Evolutionary conservation across 2,113 vertebrate species (phyloP).

Genomic region (Aleadryas rufinucha): DNA sequence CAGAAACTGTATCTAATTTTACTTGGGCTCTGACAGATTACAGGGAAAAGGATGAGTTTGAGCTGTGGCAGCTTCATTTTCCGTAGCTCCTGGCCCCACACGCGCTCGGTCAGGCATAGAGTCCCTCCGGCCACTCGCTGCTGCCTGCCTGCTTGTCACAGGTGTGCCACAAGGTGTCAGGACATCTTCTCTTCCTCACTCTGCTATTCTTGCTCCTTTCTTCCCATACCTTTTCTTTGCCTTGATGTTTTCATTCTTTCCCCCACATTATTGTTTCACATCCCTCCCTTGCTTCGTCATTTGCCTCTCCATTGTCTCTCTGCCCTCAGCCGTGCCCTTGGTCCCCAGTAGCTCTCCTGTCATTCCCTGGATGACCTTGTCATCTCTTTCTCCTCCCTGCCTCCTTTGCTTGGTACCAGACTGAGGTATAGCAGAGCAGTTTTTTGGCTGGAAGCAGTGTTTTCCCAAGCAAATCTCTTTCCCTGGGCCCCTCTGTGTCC

Average conservation of each 20-base stretch:
- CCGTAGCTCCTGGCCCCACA: accelerated
- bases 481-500: neutral
- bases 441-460: neutral
- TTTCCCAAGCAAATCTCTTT: neutral
- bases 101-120: accelerated
- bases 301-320: accelerated
- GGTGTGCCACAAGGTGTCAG: neutral
- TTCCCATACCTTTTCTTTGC: neutral
- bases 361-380: neutral
- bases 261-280: neutral
- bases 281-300: neutral
- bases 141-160: neutral
- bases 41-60: neutral
- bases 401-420: neutral
- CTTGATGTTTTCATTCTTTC: neutral
- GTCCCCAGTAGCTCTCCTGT: neutral
- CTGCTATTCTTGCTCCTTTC: neutral
- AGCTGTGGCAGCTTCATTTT: neutral
- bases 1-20: neutral
- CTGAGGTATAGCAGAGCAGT: neutral
- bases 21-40: neutral
- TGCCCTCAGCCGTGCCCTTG: neutral
- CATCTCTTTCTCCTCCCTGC: neutral
- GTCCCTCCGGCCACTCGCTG: accelerated
- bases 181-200: neutral